phyloP scores from a whole-genome alignment of 2,113 vertebrate species.

The Triplophysa tibetana region DNA sequence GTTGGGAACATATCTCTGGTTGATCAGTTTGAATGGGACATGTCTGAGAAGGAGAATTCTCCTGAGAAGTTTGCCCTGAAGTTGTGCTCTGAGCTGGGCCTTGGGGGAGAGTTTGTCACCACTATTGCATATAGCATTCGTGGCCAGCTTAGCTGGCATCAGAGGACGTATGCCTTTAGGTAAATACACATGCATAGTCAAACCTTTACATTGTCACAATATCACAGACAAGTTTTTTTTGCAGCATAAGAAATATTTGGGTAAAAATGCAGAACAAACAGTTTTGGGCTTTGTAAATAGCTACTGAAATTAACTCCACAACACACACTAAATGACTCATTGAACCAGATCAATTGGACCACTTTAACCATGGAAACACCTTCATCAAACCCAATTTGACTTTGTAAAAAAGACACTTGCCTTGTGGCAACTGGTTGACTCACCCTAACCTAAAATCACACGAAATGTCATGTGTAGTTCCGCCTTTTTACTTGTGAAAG shows the following conservation, averaged over 20 bases:
- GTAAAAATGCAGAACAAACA: background rate
- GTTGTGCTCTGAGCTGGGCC: conserved; percentile 94
- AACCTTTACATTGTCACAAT: background rate
- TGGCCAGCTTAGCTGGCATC: conserved; percentile 98
- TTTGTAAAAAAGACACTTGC: too few species aligned
- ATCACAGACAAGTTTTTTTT: background rate
- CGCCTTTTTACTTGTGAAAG: too few species aligned
- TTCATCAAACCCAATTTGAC: too few species aligned
- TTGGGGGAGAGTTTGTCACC: conserved; percentile 97
- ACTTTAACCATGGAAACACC: too few species aligned
- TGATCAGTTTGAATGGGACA: conserved; percentile 99
- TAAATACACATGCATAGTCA: conserved; percentile 49
- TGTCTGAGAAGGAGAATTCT: conserved; percentile 98
- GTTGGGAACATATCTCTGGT: conserved; percentile 98
- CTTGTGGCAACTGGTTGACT: too few species aligned
- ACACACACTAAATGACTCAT: too few species aligned
- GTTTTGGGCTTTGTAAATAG: background rate
- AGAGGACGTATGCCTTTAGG: conserved; percentile 99
- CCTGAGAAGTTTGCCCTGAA: conserved; percentile 97
- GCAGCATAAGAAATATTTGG: background rate
- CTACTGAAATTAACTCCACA: too few species aligned
- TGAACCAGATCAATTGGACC: too few species aligned
- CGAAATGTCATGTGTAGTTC: too few species aligned
- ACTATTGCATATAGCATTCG: conserved; percentile 98
- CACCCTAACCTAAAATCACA: too few species aligned